These are phyloP conservation scores for Ochotona princeps DNA, from an alignment of 2,113 vertebrate genomes.

Conservation along the genomic window DNA sequence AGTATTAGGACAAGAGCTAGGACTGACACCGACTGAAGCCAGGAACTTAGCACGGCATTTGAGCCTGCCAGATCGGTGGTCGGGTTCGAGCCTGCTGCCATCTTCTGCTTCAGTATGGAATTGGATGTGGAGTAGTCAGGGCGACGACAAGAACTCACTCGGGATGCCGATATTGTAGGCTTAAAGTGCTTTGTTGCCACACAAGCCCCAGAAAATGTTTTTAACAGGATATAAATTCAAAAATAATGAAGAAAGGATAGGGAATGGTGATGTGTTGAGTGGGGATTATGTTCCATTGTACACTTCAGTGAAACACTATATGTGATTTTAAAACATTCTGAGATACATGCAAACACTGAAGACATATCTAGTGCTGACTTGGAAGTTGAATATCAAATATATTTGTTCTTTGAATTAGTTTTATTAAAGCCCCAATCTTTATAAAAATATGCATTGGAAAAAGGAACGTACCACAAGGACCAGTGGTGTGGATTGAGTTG, in stretches of 20 bases:
- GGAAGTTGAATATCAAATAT: neutral
- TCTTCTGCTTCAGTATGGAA: too few species aligned
- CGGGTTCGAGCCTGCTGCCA: too few species aligned
- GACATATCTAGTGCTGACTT: neutral
- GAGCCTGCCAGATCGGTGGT: too few species aligned
- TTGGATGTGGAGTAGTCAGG: too few species aligned
- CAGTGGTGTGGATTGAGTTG: neutral
- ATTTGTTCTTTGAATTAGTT: neutral
- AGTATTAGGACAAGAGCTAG: too few species aligned
- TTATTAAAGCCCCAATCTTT: neutral
- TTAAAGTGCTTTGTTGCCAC: too few species aligned
- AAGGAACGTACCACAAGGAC: neutral
- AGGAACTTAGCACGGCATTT: too few species aligned
- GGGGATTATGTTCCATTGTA: neutral
- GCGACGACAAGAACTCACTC: too few species aligned
- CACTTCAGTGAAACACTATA: neutral
- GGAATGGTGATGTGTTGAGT: neutral
- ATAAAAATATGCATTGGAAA: neutral
- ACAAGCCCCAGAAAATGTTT: neutral
- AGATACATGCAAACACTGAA: neutral
- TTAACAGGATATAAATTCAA: neutral
- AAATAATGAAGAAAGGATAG: neutral
- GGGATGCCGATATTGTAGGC: too few species aligned
- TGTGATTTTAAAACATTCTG: conserved; percentile 21
- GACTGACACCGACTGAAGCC: too few species aligned